Conservation (phyloP, 2,797 vertebrate genomes). For the Champsocephalus gunnari region DNA sequence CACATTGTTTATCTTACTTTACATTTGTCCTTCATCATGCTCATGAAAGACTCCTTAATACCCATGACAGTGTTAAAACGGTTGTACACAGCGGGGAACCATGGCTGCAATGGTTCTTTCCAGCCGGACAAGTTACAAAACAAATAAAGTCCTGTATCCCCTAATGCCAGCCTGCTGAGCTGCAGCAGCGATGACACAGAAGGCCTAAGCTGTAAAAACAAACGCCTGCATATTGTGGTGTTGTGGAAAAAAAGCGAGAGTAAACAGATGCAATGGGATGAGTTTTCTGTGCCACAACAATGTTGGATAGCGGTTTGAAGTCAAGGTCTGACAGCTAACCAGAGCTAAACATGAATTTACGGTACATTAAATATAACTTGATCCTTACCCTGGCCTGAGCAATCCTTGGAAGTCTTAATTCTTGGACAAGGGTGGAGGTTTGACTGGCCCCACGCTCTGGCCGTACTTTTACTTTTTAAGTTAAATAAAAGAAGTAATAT, state of each 20-base stretch:
- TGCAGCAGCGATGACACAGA: conserved; percentile 16
- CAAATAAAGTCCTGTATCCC: conserved; percentile 55
- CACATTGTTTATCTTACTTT: conserved; percentile 56
- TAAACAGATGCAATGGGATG: conserved; percentile 31
- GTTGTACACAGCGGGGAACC: conserved; percentile 32
- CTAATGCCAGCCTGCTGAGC: conserved; percentile 29
- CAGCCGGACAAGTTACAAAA: conserved; percentile 52
- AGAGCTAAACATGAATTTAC: conserved; percentile 33
- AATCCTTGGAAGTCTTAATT: conserved; percentile 1
- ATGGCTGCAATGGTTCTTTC: conserved; percentile 36
- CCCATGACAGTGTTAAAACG: conserved; percentile 38
- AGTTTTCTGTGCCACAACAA: conserved; percentile 46
- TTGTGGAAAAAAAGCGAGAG: conserved; percentile 44
- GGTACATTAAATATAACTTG: conserved; percentile 39
- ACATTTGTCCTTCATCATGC: conserved; percentile 49
- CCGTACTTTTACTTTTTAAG: not conserved
- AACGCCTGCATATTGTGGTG: not conserved
- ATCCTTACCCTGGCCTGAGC: conserved; percentile 11
- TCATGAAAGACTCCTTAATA: conserved; percentile 34
- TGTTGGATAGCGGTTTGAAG: conserved; percentile 14
- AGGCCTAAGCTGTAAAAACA: conserved; percentile 29
- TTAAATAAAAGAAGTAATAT: not conserved
- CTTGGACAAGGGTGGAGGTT: conserved; percentile 17
- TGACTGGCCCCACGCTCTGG: not conserved
- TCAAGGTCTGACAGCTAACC: conserved; percentile 34